Percentiles rank a stretch among this genome's conserved stretches.
Evolutionary conservation across 2,113 vertebrate species (phyloP).

Genomic region (Arothron firmamentum): DNA sequence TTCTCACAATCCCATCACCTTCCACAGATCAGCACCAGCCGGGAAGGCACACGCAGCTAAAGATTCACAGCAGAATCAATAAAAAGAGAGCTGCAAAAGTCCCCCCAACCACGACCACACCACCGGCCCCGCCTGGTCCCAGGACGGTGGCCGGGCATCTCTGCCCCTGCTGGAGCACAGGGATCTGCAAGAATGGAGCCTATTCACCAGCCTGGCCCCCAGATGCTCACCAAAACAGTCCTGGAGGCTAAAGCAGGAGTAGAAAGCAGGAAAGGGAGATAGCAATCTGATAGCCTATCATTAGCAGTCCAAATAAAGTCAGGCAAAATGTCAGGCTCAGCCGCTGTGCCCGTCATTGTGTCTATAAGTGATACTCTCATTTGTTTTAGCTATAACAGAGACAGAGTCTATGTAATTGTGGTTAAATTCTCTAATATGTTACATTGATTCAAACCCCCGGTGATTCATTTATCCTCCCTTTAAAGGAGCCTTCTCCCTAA

Average conservation of each 20-base stretch:
- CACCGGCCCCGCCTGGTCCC: conserved; percentile 9
- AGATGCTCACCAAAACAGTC: conserved; percentile 61
- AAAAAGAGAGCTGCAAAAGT: not conserved
- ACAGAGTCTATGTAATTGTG: conserved; percentile 44
- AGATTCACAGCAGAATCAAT: conserved; percentile 40
- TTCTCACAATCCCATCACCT: conserved; percentile 62
- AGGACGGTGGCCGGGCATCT: conserved; percentile 29
- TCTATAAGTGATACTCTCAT: conserved; percentile 56
- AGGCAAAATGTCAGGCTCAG: conserved; percentile 60
- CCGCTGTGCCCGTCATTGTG: conserved; percentile 52
- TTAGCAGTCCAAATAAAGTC: conserved; percentile 76
- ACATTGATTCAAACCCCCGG: conserved; percentile 31
- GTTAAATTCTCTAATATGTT: conserved; percentile 44
- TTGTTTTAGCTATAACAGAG: conserved; percentile 46
- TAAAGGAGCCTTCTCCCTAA: conserved; percentile 12
- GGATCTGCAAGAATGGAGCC: conserved; percentile 60
- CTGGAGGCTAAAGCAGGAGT: conserved; percentile 68
- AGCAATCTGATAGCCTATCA: conserved; percentile 78
- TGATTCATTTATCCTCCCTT: conserved; percentile 1
- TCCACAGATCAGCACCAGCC: conserved; percentile 23
- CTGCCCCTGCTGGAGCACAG: conserved; percentile 64
- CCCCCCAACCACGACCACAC: conserved; percentile 25
- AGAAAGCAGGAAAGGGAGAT: conserved; percentile 70
- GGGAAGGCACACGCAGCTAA: conserved; percentile 12
- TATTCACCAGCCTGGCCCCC: conserved; percentile 59